These are phyloP conservation scores for Eilema caniola DNA, from an alignment of 2,888 invertebrate species.

Conservation along the genomic window DNA sequence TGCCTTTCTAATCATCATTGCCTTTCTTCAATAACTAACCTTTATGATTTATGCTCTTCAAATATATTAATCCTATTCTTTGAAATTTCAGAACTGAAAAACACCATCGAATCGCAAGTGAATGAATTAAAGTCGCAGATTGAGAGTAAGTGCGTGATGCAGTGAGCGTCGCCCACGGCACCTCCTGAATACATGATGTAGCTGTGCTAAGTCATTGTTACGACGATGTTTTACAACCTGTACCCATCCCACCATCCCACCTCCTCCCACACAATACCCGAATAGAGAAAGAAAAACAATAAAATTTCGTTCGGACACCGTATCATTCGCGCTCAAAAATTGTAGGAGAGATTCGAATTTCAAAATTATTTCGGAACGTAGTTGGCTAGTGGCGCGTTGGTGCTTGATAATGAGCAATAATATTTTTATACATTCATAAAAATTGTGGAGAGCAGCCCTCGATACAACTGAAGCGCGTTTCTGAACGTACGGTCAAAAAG, in stretches of 20 bases:
- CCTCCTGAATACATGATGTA: constrained; percentile 83
- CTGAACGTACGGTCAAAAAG: constrained; percentile 75
- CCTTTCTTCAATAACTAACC: background rate
- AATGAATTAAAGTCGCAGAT: constrained; percentile 98
- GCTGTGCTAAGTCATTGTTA: constrained; percentile 81
- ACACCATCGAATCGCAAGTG: constrained; percentile 98
- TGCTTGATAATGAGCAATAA: constrained; percentile 87
- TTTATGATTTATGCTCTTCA: background rate
- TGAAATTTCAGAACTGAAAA: constrained; percentile 95
- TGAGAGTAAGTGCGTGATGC: constrained; percentile 98
- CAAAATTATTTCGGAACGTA: constrained; percentile 80
- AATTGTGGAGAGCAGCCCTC: constrained; percentile 73
- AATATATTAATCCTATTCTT: constrained; percentile 10
- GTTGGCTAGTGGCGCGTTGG: constrained; percentile 85
- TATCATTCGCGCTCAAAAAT: constrained; percentile 79
- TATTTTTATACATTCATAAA: constrained; percentile 87
- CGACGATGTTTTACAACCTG: constrained; percentile 65
- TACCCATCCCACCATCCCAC: constrained; percentile 50
- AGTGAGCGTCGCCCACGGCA: constrained; percentile 88
- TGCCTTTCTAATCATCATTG: background rate
- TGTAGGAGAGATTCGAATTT: constrained; percentile 79
- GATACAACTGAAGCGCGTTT: constrained; percentile 59
- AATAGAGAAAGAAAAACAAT: constrained; percentile 49
- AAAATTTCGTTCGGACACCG: constrained; percentile 64
- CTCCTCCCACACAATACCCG: constrained; percentile 47